Evolutionary conservation across 1,140 invertebrate species (phyloP), one percentile per base, ranked within the genome.

Genomic region (Brachionus plicatilis): DNA sequence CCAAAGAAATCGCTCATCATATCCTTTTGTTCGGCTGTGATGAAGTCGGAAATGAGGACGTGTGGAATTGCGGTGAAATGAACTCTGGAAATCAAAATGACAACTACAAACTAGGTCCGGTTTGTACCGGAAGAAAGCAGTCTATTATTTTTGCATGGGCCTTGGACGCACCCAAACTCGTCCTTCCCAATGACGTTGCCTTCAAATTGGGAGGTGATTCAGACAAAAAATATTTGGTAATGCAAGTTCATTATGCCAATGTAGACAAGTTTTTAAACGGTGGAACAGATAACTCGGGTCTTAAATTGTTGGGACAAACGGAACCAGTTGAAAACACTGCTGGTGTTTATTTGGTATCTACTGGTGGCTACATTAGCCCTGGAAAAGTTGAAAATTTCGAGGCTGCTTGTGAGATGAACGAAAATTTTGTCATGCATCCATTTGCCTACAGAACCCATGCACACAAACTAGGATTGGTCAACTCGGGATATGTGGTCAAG

Each of bases 121-220:
- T 86, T 9, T 89, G 88, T 85, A 79, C 53, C 12, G 24, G 50
- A 20, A 87, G 87, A 37, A 85, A 85, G 45, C 80, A 84, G 14
- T 85, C 85, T 92, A 94, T 99, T 79, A 91, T 99, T 9, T 99
- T 98, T 89, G 96, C 96, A 0, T 99, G 96, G 97, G 97, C 96
- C 4, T 92, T 95, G 87, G 95, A 98, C 88, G 97, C 97, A 0
- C 96, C 96, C 2, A 92, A 91, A 45, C 90, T 99, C 1, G 89
- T 92, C 72, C 89, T 99, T 68, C 97, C 97, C 0, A 89, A 94
- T 83, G 90, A 88, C 86, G 92, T 93, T n/a, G 92, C 90, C 11
- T 93, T 93, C 87, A 88, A 90, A 85, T 89, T 92, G 9, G 92
- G 92, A 2, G 90, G 89, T 24, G 86, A 88, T 6, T 89, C 91